A percentile compares a stretch with the other conserved stretches of the same genome.
phyloP scores from a whole-genome alignment of 2,888 invertebrate genomes.

The Pseudolycoriella hygida region DNA sequence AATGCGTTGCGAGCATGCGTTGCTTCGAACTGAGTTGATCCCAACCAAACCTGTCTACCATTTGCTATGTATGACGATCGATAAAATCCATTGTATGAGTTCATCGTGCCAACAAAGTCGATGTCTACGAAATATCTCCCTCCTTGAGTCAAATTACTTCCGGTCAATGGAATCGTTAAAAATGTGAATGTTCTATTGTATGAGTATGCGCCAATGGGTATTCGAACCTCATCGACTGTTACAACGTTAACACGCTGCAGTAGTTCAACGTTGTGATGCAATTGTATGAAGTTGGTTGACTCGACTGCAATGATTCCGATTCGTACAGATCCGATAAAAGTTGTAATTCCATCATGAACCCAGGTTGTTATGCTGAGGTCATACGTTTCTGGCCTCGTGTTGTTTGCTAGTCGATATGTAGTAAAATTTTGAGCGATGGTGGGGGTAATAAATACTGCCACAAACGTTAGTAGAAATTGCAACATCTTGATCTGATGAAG shows the following conservation, averaged over 20 bases:
- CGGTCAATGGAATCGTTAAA: conserved; percentile 39
- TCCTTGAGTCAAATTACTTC: conserved; percentile 13
- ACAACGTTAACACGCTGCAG: neutral
- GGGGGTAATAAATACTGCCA: neutral
- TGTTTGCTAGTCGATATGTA: conserved; percentile 35
- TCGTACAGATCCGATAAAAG: conserved; percentile 27
- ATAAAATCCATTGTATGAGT: no score
- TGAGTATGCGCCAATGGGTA: conserved; percentile 37
- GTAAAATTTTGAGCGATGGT: neutral
- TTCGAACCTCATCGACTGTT: conserved; percentile 18
- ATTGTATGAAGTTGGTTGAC: neutral
- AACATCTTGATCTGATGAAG: no score
- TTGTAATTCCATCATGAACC: conserved; percentile 24
- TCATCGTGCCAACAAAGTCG: neutral
- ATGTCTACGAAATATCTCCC: conserved; percentile 2
- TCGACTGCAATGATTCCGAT: conserved; percentile 15
- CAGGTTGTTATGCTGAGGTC: conserved; percentile 32
- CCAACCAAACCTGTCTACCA: conserved; percentile 24
- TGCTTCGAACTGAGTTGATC: conserved; percentile 50
- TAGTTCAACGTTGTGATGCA: neutral
- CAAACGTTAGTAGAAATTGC: no score
- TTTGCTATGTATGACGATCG: no score
- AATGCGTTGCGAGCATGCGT: conserved; percentile 48
- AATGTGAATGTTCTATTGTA: conserved; percentile 39
- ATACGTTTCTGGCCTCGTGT: conserved; percentile 35